Evolutionary conservation across 2,797 vertebrate species (phyloP), one percentile per base, ranked within the genome.

Genomic region (Sebastes baramenuke): DNA sequence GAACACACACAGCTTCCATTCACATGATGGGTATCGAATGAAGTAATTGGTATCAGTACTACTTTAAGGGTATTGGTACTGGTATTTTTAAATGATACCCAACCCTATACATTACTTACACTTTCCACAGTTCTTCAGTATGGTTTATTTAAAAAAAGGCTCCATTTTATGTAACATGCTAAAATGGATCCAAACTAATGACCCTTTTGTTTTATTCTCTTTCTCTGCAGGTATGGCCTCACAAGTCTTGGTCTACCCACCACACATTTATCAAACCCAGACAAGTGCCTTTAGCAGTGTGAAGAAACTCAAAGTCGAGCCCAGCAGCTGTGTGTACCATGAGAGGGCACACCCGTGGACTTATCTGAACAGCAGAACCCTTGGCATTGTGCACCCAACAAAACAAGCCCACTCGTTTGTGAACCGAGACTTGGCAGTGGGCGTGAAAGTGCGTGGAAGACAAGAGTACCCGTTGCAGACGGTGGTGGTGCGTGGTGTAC

Each of bases 251-350:
- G 97, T 99, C 95, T 99, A 98, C 96, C 98, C 98, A 98, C 98
- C 98, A 95, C 97, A 99, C 96, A 96, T 99, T 97, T 99, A 98
- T 99, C 98, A 99, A 98, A 98, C 97, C 96, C 99, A 99, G 98
- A 98, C 98, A 99, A 99, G 99, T 99, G 99, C 99, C 99, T 99
- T 99, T 98, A 99, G 97, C 97, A 98, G 97, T 94, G 98, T 99
- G 96, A 99, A 99, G 97, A 99, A 99, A 98, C 97, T 99, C 84
- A 99, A 98, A 98, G 95, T 98, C 91, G 98, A 99, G 96, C 97
- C 98, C 96, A 97, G 96, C 95, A 97, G 96, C 95, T 98, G 97
- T 84, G 96, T 98, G 94, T 99, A 98, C 97, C 98, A 98, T 94
- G 98, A 99, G 95, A 97, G 97, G 97, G 95, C 94, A 93, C 97